phyloP scores from a whole-genome alignment of 2,888 invertebrate genomes.

The Xestia ashworthii region DNA sequence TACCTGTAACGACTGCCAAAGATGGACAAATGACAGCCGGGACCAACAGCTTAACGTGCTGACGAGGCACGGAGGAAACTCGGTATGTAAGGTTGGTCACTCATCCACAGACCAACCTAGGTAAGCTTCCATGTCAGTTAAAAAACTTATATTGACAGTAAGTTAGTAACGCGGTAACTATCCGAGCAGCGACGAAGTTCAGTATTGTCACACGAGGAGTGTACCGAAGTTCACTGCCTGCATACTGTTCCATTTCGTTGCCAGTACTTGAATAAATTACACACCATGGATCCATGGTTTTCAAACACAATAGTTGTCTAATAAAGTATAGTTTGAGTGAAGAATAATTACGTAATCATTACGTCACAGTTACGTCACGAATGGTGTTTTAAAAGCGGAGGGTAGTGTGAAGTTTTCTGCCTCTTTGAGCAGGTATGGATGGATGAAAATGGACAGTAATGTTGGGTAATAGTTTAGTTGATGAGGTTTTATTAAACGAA shows the following conservation, averaged over 20 bases:
- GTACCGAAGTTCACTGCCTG: not conserved
- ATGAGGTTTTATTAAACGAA: not conserved
- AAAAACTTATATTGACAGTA: not conserved
- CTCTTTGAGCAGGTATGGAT: conserved; percentile 25
- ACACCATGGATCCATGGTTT: conserved; percentile 48
- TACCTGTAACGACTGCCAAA: no score
- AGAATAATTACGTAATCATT: conserved; percentile 49
- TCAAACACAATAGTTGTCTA: conserved; percentile 54
- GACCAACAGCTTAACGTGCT: no score
- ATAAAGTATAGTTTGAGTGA: conserved; percentile 44
- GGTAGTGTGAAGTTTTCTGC: conserved; percentile 44
- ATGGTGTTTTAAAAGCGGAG: conserved; percentile 31
- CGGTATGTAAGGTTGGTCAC: no score
- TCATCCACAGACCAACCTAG: no score
- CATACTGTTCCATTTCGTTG: conserved; percentile 10
- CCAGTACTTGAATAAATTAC: conserved; percentile 47
- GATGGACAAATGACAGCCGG: no score
- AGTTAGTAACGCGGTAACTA: not conserved
- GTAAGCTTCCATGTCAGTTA: not conserved
- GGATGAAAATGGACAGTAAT: conserved; percentile 13
- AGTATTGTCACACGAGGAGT: not conserved
- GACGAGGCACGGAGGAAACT: no score
- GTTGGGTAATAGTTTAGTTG: not conserved
- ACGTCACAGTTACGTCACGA: conserved; percentile 47
- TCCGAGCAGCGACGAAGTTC: not conserved